phyloP scores from a whole-genome alignment of 2,888 invertebrate genomes.

The Clusia tigrina region DNA sequence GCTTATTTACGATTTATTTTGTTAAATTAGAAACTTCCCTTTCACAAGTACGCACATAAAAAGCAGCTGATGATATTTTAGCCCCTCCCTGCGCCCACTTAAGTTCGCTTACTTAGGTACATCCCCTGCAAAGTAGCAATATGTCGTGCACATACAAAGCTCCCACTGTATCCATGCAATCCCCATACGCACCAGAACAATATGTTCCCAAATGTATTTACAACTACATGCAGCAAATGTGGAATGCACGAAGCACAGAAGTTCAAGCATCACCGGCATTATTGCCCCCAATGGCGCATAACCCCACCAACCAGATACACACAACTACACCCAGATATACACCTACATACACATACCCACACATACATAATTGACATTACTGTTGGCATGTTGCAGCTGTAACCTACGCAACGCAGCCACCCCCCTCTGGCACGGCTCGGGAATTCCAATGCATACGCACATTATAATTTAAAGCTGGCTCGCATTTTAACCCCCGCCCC shows the following conservation, averaged over 20 bases:
- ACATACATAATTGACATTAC: conserved; percentile 32
- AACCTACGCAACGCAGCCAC: not conserved
- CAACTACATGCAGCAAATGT: conserved; percentile 16
- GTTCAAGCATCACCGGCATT: not conserved
- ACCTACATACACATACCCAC: conserved; percentile 5
- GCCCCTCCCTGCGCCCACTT: not conserved
- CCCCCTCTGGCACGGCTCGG: conserved; percentile 1
- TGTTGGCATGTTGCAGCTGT: conserved; percentile 1
- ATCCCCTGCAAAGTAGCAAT: not conserved
- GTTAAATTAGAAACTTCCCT: not conserved
- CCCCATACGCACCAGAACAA: conserved; percentile 25
- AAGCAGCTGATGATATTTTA: conserved; percentile 46
- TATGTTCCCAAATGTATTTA: conserved; percentile 50
- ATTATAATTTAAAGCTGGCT: conserved; percentile 35
- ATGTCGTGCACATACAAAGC: not conserved
- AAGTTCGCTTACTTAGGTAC: not conserved
- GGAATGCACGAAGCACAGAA: conserved; percentile 2
- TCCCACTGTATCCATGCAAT: not conserved
- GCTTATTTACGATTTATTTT: not conserved
- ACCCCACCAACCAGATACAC: not conserved
- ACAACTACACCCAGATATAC: conserved; percentile 30
- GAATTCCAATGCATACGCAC: conserved; percentile 47
- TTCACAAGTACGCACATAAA: conserved; percentile 21
- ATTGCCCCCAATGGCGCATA: not conserved
- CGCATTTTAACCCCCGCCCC: conserved; percentile 16